Evolutionary conservation across 2,888 invertebrate species (phyloP).

Genomic region (Dinocampus coccinellae): DNA sequence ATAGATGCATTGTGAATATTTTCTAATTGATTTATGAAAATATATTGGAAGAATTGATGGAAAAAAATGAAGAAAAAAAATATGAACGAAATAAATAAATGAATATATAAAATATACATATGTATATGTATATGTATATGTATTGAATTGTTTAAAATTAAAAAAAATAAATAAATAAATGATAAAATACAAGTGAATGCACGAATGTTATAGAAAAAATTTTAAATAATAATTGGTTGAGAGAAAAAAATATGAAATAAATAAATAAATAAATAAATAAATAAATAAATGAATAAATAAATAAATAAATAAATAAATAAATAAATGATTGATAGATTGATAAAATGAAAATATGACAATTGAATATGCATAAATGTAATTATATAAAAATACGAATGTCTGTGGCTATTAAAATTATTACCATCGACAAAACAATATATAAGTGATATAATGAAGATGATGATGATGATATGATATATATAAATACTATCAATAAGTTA

Average conservation of each 20-base stretch:
- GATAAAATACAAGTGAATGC: constrained; percentile 20
- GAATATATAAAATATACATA: no score
- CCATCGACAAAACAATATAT: background rate
- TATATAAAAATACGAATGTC: background rate
- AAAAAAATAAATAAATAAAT: constrained; percentile 7
- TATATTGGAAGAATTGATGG: constrained; percentile 48
- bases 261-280: no score
- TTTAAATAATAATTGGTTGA: no score
- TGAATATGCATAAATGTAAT: background rate
- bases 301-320: no score
- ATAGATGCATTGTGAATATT: constrained; percentile 66
- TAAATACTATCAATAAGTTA: background rate
- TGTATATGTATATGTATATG: no score
- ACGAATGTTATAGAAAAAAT: constrained; percentile 17
- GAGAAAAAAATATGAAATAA: no score
- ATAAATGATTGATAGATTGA: no score
- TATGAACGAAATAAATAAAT: background rate
- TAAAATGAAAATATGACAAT: background rate
- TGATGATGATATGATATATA: background rate
- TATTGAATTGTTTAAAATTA: background rate
- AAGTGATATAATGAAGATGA: background rate
- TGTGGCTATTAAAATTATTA: background rate
- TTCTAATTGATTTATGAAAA: constrained; percentile 65
- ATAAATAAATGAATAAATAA: background rate
- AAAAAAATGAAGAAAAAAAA: background rate